These are phyloP conservation scores for Sipha flava DNA, from an alignment of 1,140 invertebrate species.

Conservation along the genomic window DNA sequence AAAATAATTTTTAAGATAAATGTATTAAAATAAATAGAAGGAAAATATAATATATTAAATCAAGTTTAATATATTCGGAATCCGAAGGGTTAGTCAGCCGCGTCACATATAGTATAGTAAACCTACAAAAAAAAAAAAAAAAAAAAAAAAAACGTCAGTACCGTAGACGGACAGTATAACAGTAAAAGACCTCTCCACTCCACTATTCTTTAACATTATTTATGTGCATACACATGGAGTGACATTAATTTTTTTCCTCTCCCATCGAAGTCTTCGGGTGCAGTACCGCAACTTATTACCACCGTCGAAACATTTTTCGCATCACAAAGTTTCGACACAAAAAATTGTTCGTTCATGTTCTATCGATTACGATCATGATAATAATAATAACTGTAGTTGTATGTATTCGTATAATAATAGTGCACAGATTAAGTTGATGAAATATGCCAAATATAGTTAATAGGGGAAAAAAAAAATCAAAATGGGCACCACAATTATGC, in stretches of 20 bases:
- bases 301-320: neutral
- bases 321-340: neutral
- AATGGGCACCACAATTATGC: constrained; percentile 5
- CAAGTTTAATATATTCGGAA: neutral
- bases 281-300: neutral
- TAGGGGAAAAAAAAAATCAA: neutral
- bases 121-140: neutral
- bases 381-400: neutral
- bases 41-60: constrained; percentile 1
- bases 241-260: neutral
- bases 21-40: neutral
- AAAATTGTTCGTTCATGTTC: neutral
- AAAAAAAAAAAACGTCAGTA: neutral
- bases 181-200: neutral
- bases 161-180: neutral
- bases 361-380: neutral
- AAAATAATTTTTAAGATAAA: neutral
- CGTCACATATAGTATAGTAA: neutral
- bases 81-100: neutral
- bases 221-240: neutral
- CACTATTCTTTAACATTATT: neutral
- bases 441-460: neutral
- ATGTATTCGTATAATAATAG: too few relatives aligned
- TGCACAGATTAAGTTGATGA: neutral
- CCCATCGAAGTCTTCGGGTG: neutral